Conservation (phyloP, 1,140 invertebrate genomes). For the Camponotus vicinus region DNA sequence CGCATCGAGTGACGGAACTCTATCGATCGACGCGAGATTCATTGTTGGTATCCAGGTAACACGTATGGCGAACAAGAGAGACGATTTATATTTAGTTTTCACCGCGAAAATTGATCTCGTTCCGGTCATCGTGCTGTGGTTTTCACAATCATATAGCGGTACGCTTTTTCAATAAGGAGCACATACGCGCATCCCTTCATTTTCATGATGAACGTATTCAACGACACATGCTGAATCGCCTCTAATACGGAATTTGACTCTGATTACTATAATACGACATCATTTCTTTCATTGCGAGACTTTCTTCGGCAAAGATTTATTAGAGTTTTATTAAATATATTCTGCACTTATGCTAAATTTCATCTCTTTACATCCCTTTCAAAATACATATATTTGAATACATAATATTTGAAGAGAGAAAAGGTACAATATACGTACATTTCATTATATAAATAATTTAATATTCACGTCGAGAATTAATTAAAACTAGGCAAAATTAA, state of each 20-base stretch:
- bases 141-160: constrained; percentile 5
- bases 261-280: not conserved
- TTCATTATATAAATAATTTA: not conserved
- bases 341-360: not conserved
- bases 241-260: not conserved
- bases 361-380: not conserved
- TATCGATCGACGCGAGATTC: constrained; percentile 49
- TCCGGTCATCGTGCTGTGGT: not conserved
- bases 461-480: not conserved
- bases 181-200: not conserved
- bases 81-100: constrained; percentile 42
- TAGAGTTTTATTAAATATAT: not conserved
- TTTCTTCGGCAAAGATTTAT: not conserved
- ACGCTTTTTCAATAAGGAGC: constrained; percentile 22
- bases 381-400: not conserved
- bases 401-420: not conserved
- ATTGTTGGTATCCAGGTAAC: constrained; percentile 26
- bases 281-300: not conserved
- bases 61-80: constrained; percentile 26
- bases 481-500: constrained; percentile 37
- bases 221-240: not conserved
- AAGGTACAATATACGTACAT: not conserved
- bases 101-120: constrained; percentile 11
- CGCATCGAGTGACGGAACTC: constrained; percentile 22
- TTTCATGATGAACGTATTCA: not conserved